Base-by-base conservation (phyloP, 2,888 invertebrate species). In the Nymphalis c-album region DNA sequence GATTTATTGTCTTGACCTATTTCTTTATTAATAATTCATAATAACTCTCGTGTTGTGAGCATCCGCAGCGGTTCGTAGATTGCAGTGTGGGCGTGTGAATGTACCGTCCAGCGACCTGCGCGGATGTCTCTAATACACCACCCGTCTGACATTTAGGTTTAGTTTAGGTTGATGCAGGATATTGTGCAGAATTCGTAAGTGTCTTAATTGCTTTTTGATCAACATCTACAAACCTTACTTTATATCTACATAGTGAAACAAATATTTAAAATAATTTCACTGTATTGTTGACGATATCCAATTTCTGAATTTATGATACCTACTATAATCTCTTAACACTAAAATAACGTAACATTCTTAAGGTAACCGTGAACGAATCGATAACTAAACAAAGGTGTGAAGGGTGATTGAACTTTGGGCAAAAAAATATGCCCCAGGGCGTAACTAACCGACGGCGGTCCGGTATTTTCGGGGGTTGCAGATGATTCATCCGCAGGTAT, bases 71-170 rank as follows among this genome's bases (percentile, higher is more conserved):
- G 64, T 71, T 59, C 63, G 75, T 73, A 76, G 78, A 79, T 77
- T 81, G 76, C 67, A 69, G 79, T 75, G 86, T 85, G 78, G 86
- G 86, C 82, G 85, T 82, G 81, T 77, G 81, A 80, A 45, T 46
- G 31, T 10, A 31, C 58, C 58, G 57, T 65, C 20, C 45, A 58
- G 51, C 18, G 61, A 62, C n/a, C 31, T 63, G 58, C n/a, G 53
- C 70, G 70, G 70, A 70, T 67, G 67, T 62, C 40, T 10, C 40
- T 64, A 67, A 67, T 70, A 58, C 51, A 60, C 50, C 65, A 47
- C 55, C 55, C 57, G 45, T 66, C 47, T 47, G 22, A 57, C 55
- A 20, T 61, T 48, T 60, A 55, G 60, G 22, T 60, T 47, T 48
- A 61, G 55, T 17, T 57, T 57, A 18, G 57, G 20, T n/a, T 13